A percentile compares a stretch with the other conserved stretches of the same genome.
Conservation (phyloP, 2,113 vertebrate species). For the Brienomyrus longianalis region DNA sequence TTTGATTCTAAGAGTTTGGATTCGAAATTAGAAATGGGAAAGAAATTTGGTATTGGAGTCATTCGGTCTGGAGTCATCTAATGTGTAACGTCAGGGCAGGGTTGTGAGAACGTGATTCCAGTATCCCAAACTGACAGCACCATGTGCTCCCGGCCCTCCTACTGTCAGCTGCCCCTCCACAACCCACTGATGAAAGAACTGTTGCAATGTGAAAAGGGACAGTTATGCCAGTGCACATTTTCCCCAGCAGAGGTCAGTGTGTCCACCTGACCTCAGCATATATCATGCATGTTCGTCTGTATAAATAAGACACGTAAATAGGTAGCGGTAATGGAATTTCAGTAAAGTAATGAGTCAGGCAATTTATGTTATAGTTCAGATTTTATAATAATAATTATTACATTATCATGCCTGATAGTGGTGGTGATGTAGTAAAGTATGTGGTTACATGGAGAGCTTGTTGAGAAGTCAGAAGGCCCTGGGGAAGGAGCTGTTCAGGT, state of each 20-base stretch:
- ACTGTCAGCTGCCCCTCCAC: background rate
- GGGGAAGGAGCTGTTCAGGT: background rate
- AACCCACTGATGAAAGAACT: background rate
- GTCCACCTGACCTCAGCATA: background rate
- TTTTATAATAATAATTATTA: background rate
- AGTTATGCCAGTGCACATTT: background rate
- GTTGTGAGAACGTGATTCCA: background rate
- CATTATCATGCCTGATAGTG: background rate
- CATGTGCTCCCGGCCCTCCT: background rate
- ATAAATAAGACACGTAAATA: background rate
- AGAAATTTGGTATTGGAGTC: background rate
- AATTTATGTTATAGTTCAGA: background rate
- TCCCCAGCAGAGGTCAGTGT: background rate
- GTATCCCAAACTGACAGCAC: background rate
- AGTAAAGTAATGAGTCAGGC: background rate
- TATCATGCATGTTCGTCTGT: background rate
- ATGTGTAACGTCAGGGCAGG: background rate
- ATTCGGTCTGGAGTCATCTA: background rate
- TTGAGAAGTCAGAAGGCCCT: background rate
- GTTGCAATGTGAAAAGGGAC: background rate
- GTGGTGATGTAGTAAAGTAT: background rate
- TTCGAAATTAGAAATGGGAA: background rate
- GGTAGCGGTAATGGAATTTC: background rate
- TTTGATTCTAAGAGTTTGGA: background rate
- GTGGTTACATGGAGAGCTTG: background rate